A percentile compares a stretch with the other conserved stretches of the same genome.
These are phyloP conservation scores for Erpetoichthys calabaricus DNA, from an alignment of 2,797 vertebrate species.

Conservation along the genomic window DNA sequence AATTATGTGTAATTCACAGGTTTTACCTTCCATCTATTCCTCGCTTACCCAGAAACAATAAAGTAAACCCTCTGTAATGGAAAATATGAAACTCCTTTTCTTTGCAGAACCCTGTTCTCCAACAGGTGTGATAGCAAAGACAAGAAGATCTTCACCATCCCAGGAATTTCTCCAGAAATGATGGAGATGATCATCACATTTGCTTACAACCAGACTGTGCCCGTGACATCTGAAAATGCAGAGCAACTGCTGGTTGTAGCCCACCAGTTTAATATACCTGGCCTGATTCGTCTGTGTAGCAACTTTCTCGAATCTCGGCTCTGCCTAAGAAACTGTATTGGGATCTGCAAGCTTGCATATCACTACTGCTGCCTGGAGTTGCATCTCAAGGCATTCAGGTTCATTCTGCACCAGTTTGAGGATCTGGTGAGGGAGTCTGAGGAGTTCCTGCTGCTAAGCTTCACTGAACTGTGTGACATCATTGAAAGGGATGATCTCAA, in stretches of 20 bases:
- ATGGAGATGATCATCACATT: slow-evolving; percentile 56
- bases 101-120: slow-evolving; percentile 47
- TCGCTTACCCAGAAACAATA: no score
- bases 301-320: slow-evolving; percentile 49
- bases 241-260: slow-evolving; percentile 44
- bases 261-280: slow-evolving; percentile 48
- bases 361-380: slow-evolving; percentile 32
- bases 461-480: slow-evolving; percentile 39
- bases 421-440: slow-evolving; percentile 36
- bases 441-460: slow-evolving; percentile 48
- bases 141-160: slow-evolving; percentile 44
- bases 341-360: slow-evolving; percentile 49
- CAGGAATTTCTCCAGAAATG: slow-evolving; percentile 41
- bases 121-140: slow-evolving; percentile 39
- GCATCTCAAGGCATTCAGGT: slow-evolving; percentile 36
- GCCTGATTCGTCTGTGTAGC: slow-evolving; percentile 41
- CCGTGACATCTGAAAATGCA: slow-evolving; percentile 39
- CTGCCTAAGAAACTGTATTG: slow-evolving; percentile 52
- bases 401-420: slow-evolving; percentile 57
- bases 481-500: slow-evolving; percentile 57
- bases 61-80: no score
- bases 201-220: slow-evolving; percentile 43
- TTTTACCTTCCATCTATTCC: no score
- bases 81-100: not conserved
- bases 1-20: no score